Conservation (phyloP, 2,888 invertebrate genomes). For the Ptychoptera albimana region DNA sequence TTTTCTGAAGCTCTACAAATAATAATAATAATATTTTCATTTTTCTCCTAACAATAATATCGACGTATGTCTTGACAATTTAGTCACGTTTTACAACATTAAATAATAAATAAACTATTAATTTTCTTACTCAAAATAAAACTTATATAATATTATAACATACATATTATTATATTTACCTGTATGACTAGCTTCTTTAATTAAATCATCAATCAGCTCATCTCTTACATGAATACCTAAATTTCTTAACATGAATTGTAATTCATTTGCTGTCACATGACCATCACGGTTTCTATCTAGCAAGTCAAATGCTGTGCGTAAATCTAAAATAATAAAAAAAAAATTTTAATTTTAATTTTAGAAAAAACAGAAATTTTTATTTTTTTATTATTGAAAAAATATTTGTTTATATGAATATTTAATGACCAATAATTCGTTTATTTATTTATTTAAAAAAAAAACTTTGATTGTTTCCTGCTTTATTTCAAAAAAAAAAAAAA, state of each 20-base stretch:
- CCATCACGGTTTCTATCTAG: constrained; percentile 66
- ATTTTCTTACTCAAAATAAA: background rate
- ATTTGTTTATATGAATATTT: background rate
- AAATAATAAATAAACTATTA: background rate
- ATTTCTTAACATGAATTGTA: constrained; percentile 64
- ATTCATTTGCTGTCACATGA: constrained; percentile 53
- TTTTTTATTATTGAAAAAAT: background rate
- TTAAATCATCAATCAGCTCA: constrained; percentile 54
- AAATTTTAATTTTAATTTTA: background rate
- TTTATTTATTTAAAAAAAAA: too few relatives aligned
- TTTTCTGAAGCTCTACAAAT: too few relatives aligned
- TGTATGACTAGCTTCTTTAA: constrained; percentile 57
- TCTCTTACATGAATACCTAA: constrained; percentile 60
- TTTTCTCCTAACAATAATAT: too few relatives aligned
- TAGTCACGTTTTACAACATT: too few relatives aligned
- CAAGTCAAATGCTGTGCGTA: constrained; percentile 61
- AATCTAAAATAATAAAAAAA: constrained; percentile 36
- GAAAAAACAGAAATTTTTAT: background rate
- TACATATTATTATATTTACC: constrained; percentile 31
- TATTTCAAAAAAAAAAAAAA: too few relatives aligned
- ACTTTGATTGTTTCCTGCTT: too few relatives aligned
- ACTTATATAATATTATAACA: too few relatives aligned
- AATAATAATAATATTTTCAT: too few relatives aligned
- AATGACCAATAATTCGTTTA: too few relatives aligned
- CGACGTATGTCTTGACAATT: too few relatives aligned